Evolutionary conservation across 2,113 vertebrate genomes (phyloP), one percentile per base, ranked within the genome.

Genomic region (Chionodraco myersi): DNA sequence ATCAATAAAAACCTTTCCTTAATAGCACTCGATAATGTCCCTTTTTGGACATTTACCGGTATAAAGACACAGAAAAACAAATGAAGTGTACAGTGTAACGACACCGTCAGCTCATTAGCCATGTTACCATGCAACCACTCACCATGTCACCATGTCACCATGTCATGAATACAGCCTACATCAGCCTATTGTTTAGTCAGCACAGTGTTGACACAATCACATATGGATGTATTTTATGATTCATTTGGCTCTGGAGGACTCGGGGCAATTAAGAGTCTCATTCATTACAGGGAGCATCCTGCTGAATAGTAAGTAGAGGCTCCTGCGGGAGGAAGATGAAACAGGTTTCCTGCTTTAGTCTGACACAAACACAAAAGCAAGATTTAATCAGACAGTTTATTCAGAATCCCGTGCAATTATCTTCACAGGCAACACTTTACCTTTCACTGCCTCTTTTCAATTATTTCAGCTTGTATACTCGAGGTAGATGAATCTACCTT

Each of bases 211-310:
- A 79, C 80, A 86, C 76, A 66, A 75, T 81, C 79, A 53, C 86
- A 83, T 70, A 60, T 75, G 86, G 78, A 63, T 79, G 77, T 81
- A 67, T 88, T 86, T 84, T 91, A 89, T 90, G 86, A 94, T 93
- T 94, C 66, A 93, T 94, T 90, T 86, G 63, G 76, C 79, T 88
- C 23, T 68, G 83, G 79, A 85, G 73, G 62, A 88, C 86, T 74
- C 23, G 5, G 52, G 69, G 77, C 89, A 89, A 93, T 94, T 93
- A 92, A 82, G 83, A 84, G 44, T 84, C 72, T 86, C 82, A 91
- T 94, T 93, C 84, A 92, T 92, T 88, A 90, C 34, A 36, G 45
- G 66, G 68, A 68, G 70, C 80, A 80, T 90, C 84, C 80, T 79
- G 81, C 83, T 87, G 89, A 92, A 91, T 89, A 82, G 75, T 86